phyloP scores from a whole-genome alignment of 2,797 vertebrate species.

The Catharus ustulatus region DNA sequence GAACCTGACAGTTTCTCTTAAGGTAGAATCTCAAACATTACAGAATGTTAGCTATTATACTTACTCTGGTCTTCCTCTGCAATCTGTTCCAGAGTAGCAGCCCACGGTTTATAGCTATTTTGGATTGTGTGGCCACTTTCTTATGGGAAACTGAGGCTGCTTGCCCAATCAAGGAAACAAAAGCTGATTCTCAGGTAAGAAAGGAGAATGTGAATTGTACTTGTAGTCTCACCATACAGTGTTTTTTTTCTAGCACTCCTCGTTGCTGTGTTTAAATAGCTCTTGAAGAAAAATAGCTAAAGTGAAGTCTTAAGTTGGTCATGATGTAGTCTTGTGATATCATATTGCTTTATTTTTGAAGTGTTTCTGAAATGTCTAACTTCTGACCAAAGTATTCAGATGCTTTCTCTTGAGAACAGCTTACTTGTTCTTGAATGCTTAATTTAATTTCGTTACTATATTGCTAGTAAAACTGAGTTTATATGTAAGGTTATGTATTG shows the following conservation, averaged over 20 bases:
- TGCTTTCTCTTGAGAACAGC: neutral
- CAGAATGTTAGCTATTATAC: neutral
- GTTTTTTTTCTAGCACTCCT: neutral
- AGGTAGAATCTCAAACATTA: neutral
- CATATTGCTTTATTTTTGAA: neutral
- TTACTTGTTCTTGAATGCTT: neutral
- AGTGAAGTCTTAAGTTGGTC: neutral
- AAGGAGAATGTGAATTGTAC: neutral
- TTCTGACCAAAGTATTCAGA: neutral
- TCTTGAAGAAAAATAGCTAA: neutral
- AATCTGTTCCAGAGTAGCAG: constrained; percentile 77
- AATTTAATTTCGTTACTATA: neutral
- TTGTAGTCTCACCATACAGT: rapidly evolving
- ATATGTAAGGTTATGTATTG: neutral
- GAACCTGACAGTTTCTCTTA: neutral
- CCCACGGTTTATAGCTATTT: constrained; percentile 82
- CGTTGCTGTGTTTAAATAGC: neutral
- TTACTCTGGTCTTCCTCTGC: neutral
- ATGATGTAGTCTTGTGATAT: neutral
- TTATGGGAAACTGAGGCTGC: constrained; percentile 92
- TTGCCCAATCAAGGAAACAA: constrained; percentile 83
- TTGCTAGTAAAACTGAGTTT: neutral
- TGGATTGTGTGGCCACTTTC: constrained; percentile 89
- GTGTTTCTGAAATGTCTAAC: neutral
- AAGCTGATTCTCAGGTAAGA: constrained; percentile 80